Conservation (phyloP, 2,113 vertebrate genomes). For the Apaloderma vittatum region DNA sequence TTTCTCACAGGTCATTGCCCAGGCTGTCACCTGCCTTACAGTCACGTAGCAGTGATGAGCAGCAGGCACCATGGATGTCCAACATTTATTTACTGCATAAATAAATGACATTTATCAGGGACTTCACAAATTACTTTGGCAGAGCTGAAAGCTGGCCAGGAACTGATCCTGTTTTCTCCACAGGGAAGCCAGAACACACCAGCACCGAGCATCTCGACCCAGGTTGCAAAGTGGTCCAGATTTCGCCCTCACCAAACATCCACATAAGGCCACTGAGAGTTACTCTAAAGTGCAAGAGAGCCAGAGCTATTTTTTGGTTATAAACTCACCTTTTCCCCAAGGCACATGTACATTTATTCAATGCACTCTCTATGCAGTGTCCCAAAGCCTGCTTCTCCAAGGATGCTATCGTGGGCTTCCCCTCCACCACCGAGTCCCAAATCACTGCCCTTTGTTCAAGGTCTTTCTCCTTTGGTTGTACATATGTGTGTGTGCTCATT, state of each 20-base stretch:
- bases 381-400: background rate
- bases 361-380: background rate
- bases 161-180: background rate
- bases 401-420: background rate
- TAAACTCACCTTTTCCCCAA: background rate
- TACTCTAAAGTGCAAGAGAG: conserved; percentile 10
- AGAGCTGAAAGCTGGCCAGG: conserved; percentile 39
- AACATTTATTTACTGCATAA: conserved; percentile 58
- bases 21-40: background rate
- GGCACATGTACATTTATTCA: background rate
- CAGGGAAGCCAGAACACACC: background rate
- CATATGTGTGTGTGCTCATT: background rate
- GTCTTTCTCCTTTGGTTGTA: background rate
- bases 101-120: background rate
- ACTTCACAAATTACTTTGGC: conserved; percentile 22
- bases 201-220: background rate
- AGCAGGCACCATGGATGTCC: background rate
- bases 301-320: background rate
- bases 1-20: background rate
- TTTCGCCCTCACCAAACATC: background rate
- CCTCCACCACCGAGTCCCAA: background rate
- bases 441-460: background rate
- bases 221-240: background rate
- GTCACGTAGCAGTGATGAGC: accelerated
- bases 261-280: conserved; percentile 34